phyloP scores from a whole-genome alignment of 2,113 vertebrate genomes.

The Pyxicephalus adspersus region DNA sequence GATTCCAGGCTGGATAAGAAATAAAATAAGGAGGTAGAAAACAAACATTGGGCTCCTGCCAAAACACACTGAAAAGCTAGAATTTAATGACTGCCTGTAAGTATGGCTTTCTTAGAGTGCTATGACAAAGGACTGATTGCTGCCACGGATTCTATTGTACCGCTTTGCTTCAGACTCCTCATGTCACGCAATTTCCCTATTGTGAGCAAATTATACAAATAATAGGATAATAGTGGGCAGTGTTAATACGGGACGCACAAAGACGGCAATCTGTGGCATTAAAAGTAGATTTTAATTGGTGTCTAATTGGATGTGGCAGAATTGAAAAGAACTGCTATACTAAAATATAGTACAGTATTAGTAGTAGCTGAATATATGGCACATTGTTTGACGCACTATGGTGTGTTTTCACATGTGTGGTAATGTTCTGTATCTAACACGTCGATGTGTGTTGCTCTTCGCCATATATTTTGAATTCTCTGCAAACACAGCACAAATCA shows the following conservation, averaged over 20 bases:
- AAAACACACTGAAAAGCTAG: slow-evolving; percentile 45
- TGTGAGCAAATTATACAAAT: slow-evolving; percentile 27
- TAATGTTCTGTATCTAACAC: too few species aligned
- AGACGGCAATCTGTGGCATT: neutral
- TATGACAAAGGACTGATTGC: slow-evolving; percentile 37
- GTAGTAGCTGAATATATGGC: neutral
- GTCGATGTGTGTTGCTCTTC: too few species aligned
- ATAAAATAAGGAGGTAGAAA: slow-evolving; percentile 33
- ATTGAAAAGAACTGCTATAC: neutral
- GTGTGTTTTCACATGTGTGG: neutral
- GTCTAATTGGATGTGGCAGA: slow-evolving; percentile 30
- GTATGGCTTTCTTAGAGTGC: slow-evolving; percentile 27
- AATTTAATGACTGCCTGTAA: slow-evolving; percentile 38
- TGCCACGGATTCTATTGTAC: slow-evolving; percentile 30
- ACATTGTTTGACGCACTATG: neutral
- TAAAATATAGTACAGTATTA: neutral
- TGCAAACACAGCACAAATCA: too few species aligned
- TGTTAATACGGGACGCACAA: slow-evolving; percentile 19
- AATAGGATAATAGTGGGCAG: slow-evolving; percentile 22
- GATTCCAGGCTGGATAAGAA: slow-evolving; percentile 28
- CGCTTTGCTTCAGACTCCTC: slow-evolving; percentile 16
- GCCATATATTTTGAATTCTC: too few species aligned
- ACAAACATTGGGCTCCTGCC: slow-evolving; percentile 35
- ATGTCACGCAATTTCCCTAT: slow-evolving; percentile 39
- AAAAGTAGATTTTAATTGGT: neutral